Evolutionary conservation across 2,113 vertebrate genomes (phyloP).

Genomic region (Bufo bufo): DNA sequence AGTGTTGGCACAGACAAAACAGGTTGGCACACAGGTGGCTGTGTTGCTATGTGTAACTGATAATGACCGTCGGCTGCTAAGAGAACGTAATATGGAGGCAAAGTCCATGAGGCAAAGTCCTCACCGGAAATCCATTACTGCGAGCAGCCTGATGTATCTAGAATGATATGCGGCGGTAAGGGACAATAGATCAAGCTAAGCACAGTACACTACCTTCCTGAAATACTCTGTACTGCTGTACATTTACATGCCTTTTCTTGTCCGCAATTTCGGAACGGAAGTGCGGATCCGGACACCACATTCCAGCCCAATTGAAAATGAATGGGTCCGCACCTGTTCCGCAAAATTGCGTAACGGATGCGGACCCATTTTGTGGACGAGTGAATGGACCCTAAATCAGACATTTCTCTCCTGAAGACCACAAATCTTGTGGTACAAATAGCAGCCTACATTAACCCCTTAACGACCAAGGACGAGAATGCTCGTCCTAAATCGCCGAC

Average conservation of each 20-base stretch:
- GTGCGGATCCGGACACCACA: no score
- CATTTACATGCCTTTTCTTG: no score
- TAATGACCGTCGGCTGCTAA: not conserved
- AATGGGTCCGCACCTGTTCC: no score
- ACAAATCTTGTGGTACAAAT: not conserved
- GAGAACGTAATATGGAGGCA: not conserved
- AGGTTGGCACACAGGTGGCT: not conserved
- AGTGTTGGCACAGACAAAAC: not conserved
- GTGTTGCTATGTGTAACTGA: not conserved
- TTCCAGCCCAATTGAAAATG: no score
- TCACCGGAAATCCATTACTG: not conserved
- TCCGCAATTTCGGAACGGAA: no score
- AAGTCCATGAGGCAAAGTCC: slow-evolving; percentile 3
- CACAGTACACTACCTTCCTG: not conserved
- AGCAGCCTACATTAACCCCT: not conserved
- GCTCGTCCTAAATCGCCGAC: no score
- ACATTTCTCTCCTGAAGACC: not conserved
- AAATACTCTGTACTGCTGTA: not conserved
- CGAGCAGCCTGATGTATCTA: not conserved
- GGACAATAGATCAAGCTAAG: not conserved
- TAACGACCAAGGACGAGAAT: no score
- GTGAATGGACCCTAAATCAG: no score
- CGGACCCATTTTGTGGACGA: no score
- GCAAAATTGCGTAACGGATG: no score
- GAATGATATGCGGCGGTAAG: not conserved